phyloP scores from a whole-genome alignment of 37 sponge, comb jelly and placozoan genomes.

The Crambe crambe region DNA sequence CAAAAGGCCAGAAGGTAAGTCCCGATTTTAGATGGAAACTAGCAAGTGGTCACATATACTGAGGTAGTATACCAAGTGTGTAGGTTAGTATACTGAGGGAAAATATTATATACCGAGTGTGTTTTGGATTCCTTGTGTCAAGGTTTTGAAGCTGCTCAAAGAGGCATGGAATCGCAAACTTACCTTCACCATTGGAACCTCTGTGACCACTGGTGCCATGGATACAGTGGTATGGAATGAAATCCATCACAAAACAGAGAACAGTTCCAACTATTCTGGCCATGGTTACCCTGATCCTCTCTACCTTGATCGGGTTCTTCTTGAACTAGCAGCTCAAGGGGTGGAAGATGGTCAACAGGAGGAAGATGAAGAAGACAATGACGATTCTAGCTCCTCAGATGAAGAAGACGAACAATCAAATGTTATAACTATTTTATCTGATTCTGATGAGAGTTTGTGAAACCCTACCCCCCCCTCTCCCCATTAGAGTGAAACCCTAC shows the following conservation, averaged over 20 bases:
- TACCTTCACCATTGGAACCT: constrained; percentile 96
- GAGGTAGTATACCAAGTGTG: no score
- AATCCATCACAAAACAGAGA: constrained; percentile 98
- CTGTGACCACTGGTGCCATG: constrained; percentile 83
- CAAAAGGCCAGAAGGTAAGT: constrained; percentile 83
- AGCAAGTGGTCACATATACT: neutral
- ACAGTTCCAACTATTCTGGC: constrained; percentile 61
- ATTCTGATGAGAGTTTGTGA: constrained; percentile 17
- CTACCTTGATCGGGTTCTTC: constrained; percentile 87
- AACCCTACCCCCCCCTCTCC: no score
- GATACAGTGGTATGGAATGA: constrained; percentile 98
- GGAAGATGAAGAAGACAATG: constrained; percentile 9
- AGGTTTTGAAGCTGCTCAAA: constrained; percentile 85
- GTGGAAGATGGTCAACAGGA: constrained; percentile 57
- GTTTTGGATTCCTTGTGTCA: no score
- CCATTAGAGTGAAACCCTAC: no score
- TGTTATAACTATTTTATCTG: neutral
- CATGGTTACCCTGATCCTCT: constrained; percentile 98
- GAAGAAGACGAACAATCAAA: neutral
- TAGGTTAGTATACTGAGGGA: no score
- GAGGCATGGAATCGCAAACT: constrained; percentile 91
- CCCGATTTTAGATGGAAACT: neutral
- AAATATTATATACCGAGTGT: no score
- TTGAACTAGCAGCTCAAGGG: constrained; percentile 93
- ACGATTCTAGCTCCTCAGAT: neutral